These are phyloP conservation scores for Morone chrysops DNA, from an alignment of 2,113 vertebrate genomes.

Conservation along the genomic window DNA sequence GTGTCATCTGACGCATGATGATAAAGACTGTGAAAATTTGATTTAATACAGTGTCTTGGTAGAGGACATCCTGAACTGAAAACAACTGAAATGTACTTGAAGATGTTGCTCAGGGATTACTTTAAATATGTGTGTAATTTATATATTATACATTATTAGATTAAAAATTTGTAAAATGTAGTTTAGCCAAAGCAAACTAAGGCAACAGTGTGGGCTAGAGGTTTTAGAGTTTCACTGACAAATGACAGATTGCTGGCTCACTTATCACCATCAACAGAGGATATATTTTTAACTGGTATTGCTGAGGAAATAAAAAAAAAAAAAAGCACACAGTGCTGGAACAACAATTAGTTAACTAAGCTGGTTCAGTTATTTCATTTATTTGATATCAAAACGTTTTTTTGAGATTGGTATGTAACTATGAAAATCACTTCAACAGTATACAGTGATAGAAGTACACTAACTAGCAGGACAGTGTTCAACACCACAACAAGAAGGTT, in stretches of 20 bases:
- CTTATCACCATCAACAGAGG: not conserved
- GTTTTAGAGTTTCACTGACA: not conserved
- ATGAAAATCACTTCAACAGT: not conserved
- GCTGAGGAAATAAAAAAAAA: not conserved
- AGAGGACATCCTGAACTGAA: conserved; percentile 34
- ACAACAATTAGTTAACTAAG: not conserved
- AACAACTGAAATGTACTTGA: not conserved
- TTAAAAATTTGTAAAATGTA: not conserved
- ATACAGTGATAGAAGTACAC: too few relatives aligned
- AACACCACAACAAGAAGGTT: not conserved
- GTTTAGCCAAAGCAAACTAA: not conserved
- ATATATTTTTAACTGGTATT: not conserved
- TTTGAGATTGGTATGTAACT: not conserved
- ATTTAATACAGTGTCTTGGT: conserved; percentile 36
- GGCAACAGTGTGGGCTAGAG: not conserved
- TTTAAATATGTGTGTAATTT: not conserved
- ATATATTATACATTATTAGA: not conserved
- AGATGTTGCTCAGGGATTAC: not conserved
- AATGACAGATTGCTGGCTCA: not conserved
- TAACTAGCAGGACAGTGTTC: not conserved
- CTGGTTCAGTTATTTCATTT: not conserved
- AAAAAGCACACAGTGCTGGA: too few relatives aligned
- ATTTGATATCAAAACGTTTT: not conserved
- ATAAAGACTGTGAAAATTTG: conserved; percentile 41
- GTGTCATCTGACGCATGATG: conserved; percentile 48